Evolutionary conservation across 2,113 vertebrate species (phyloP).

Genomic region (Gulo gulo): DNA sequence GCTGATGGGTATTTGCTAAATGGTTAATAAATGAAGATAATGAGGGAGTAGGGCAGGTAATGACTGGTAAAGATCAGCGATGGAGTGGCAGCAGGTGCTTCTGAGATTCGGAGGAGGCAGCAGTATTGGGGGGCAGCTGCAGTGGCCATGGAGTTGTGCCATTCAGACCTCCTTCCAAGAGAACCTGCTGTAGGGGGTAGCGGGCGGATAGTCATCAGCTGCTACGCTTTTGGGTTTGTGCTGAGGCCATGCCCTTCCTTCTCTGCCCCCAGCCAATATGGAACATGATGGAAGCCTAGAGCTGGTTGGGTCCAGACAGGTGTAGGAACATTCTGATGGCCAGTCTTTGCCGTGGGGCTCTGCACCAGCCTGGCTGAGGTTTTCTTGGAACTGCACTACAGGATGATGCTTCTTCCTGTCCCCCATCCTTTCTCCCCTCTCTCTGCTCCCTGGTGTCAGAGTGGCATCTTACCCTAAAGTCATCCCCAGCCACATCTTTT

Average conservation of each 20-base stretch:
- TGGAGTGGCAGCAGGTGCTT: background rate
- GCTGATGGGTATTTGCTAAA: background rate
- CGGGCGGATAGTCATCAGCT: background rate
- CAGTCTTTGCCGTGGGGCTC: background rate
- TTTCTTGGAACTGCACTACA: background rate
- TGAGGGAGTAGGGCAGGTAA: background rate
- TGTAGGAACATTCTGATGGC: background rate
- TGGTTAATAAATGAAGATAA: background rate
- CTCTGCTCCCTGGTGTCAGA: background rate
- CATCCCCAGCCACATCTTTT: background rate
- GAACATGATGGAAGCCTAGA: background rate
- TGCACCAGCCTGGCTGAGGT: background rate
- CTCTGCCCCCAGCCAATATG: background rate
- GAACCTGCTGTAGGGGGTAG: background rate
- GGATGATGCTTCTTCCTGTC: background rate
- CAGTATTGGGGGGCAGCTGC: background rate
- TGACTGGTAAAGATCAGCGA: background rate
- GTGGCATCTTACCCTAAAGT: background rate
- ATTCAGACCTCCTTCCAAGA: background rate
- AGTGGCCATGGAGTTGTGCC: rapidly evolving
- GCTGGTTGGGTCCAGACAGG: rapidly evolving
- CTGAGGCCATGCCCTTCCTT: background rate
- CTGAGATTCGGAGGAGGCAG: background rate
- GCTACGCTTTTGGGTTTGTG: background rate
- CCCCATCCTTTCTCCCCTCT: background rate